Base-by-base conservation (phyloP, 2,888 invertebrate genomes). In the Dendrolimus pini region DNA sequence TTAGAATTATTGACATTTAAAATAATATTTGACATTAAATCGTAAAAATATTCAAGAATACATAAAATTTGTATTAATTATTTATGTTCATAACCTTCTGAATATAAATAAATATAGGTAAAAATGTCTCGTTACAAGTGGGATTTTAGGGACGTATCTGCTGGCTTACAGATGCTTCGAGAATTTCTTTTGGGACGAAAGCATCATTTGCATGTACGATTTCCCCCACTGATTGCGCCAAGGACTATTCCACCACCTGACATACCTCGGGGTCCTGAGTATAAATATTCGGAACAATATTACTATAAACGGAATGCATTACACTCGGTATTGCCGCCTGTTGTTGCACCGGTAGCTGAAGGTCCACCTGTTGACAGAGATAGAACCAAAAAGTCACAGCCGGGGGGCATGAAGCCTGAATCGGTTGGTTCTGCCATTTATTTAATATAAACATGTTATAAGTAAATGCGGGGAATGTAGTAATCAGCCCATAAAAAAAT, bases 291-390 rank as follows among this genome's bases (percentile, higher is more conserved):
- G 0, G 65, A 78, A 0, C 72, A 80, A 55, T 83, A 77, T 60
- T 89, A 89, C 61, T 69, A 60, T 52, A 62, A 67, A 8, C 75
- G 88, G 54, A 70, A 67, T 66, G 72, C 69, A 0, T 63, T 71
- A 60, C 65, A 81, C 59, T 80, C 87, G 1, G 83, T 88, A 0
- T 69, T 72, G 9, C 89, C 89, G 0, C 89, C 89, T 0, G 77
- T 89, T 0, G 73, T 87, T 8, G 87, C 84, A 0, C 86, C 88
- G 2, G 62, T 86, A 8, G 85, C 79, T 1, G 74, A 76, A 65
- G 82, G 81, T 1, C 76, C 76, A 0, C 67, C 76, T 7, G 30
- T 70, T 3, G 59, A 57, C 1, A 61, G 56, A 55, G 70, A 75
- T 60, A 70, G 69, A 8, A 68, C 65, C 8, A 70, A 69, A 54